Base-by-base conservation (phyloP, 2,888 invertebrate species). In the Venusia cambrica region DNA sequence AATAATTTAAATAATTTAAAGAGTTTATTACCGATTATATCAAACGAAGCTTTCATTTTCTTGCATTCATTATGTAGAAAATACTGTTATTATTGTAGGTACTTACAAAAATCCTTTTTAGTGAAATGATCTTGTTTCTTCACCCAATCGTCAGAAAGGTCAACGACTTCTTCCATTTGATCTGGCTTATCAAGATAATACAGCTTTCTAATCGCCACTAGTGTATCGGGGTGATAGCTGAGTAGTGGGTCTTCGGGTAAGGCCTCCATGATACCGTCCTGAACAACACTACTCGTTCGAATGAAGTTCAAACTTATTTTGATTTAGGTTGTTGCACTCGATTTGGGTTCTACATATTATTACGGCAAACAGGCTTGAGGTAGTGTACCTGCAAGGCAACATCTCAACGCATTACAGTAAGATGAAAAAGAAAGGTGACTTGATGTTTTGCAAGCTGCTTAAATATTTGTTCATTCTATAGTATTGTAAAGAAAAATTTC, bases 81-180 rank as follows among this genome's bases (percentile, higher is more conserved):
- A n/a, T n/a, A n/a, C n/a, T n/a, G n/a, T n/a, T n/a, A n/a, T n/a
- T n/a, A n/a, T n/a, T n/a, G n/a, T n/a, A n/a, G n/a, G n/a, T n/a
- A 54, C 54, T 57, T 25, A 65, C 62, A 6, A 22, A 53, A 65
- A 26, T 54, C 49, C 25, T 54, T 62, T 24, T 50, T 57, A 7
- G 28, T 25, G 9, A 63, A 57, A 43, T 66, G 63, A 3, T 38
- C 31, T 21, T 66, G 66, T 11, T 57, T 52, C 17, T 54, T 35
- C 1, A 59, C 22, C 62, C 63, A 65, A 2, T 45, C 43, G n/a
- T 53, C 46, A 17, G 62, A 28, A n/a, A 45, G 36, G 9, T 55
- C 45, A 0, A 62, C 34, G 1, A 54, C 49, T 9, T 58, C 50
- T 2, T 51, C 46, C 27, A 65, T 57, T n/a, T 50, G 44, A 2